phyloP scores from a whole-genome alignment of 23 tunicate genomes.

The Ascidia mentula region DNA sequence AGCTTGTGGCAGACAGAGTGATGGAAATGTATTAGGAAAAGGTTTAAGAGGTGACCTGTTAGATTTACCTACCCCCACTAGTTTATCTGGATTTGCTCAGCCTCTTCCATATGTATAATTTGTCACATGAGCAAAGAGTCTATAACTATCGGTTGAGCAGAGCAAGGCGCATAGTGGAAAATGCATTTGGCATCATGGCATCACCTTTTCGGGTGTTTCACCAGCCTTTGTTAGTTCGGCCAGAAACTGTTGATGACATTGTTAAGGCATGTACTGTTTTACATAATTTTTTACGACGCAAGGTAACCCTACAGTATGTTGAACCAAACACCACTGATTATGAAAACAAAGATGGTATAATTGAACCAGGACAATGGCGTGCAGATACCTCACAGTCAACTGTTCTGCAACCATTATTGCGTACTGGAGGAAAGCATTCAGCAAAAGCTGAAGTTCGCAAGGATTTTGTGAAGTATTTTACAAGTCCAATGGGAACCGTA shows the following conservation, averaged over 20 bases:
- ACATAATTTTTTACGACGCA: slow-evolving; percentile 25
- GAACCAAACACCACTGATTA: neutral
- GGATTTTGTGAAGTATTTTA: too few relatives aligned
- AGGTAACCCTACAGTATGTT: too few relatives aligned
- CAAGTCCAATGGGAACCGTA: too few relatives aligned
- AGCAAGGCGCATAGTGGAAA: slow-evolving; percentile 34
- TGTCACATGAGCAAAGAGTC: neutral
- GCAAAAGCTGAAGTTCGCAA: too few relatives aligned
- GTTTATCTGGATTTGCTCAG: neutral
- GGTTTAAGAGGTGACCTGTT: neutral
- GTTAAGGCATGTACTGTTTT: slow-evolving; percentile 15
- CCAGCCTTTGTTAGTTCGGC: slow-evolving; percentile 1
- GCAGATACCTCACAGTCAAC: too few relatives aligned
- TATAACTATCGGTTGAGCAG: slow-evolving; percentile 32
- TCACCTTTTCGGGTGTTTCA: slow-evolving; percentile 19
- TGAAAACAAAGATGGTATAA: neutral
- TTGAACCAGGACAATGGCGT: too few relatives aligned
- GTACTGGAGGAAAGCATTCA: too few relatives aligned
- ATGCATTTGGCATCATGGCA: slow-evolving; percentile 33
- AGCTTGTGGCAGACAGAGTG: slow-evolving; percentile 43
- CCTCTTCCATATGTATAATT: slow-evolving; percentile 18
- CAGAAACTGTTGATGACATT: slow-evolving; percentile 2
- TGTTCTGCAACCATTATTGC: too few relatives aligned
- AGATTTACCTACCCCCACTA: neutral
- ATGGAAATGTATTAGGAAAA: slow-evolving; percentile 53